Percentiles rank a stretch among this genome's conserved stretches.
Conservation (phyloP, 2,797 vertebrate species). For the Phrynocephalus forsythii region DNA sequence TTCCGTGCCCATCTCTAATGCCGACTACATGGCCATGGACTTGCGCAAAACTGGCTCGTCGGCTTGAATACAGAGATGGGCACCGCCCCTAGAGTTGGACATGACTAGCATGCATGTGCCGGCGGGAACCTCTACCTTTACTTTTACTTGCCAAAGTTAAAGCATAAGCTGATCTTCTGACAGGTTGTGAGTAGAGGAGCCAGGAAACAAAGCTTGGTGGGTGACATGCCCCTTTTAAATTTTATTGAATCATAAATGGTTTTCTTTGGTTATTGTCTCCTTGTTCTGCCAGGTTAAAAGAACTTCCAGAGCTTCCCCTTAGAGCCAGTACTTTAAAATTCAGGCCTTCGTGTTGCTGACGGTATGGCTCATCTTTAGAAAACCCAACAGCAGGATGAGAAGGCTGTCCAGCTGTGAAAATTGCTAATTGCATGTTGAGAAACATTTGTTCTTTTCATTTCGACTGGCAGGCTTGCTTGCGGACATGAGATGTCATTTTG, state of each 20-base stretch:
- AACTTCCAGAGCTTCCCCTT: background rate
- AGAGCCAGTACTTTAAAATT: background rate
- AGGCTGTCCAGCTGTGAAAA: background rate
- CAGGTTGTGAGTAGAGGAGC: background rate
- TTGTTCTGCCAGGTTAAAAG: background rate
- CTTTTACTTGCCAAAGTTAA: background rate
- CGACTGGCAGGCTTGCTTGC: conserved; percentile 35
- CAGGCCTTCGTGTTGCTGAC: conserved; percentile 28
- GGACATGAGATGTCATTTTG: conserved; percentile 29
- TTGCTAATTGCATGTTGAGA: background rate
- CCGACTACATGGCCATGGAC: no score
- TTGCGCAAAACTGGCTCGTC: no score
- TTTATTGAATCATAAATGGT: background rate
- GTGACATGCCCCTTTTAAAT: background rate
- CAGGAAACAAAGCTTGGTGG: background rate
- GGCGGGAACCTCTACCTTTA: no score
- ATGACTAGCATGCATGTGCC: no score
- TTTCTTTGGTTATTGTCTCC: background rate
- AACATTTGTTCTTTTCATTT: conserved; percentile 56
- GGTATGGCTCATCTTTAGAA: conserved; percentile 42
- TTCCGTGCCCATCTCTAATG: no score
- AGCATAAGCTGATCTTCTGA: background rate
- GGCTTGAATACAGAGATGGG: no score
- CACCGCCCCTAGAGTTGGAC: no score
- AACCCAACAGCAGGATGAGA: conserved; percentile 49